Evolutionary conservation across 2,113 vertebrate species (phyloP), one percentile per base, ranked within the genome.

Genomic region (Oxygymnocypris stewartii): DNA sequence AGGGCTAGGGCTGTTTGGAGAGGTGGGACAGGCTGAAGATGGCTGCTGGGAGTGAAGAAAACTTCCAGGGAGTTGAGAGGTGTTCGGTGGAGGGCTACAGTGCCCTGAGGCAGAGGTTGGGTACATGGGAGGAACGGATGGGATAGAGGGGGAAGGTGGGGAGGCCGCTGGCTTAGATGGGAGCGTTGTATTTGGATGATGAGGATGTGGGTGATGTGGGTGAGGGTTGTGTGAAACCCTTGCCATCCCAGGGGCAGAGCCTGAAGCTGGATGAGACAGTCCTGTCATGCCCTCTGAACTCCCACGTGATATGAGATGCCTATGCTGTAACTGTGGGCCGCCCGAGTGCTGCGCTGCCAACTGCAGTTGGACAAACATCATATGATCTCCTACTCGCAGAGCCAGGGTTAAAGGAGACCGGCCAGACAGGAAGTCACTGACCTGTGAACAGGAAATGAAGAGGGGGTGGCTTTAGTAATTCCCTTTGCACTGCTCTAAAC

Each of bases 351-450:
- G 98, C 0, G 98, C 97, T 0, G 98, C 97, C 85, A 99, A 89
- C 93, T 99, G 98, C 35, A 99, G 97, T 93, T 99, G 98, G 84
- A 99, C 98, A 84, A 99, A 99, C 98, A 99, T 99, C 98, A 99
- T 99, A 91, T 99, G 98, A 92, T 99, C 98, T 0, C 98, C 98
- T 4, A 99, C 98, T 0, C 98, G 96, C 87, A 99, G 94, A 0
- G 98, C 98, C 90, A 99, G 94, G 69, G 98, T 99, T 92, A 99
- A 94, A 0, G 98, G 98, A 0, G 98, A 99, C 78, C 98, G 96
- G 71, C 98, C 98, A 0, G 98, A 99, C 93, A 99, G 92, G 94
- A 99, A 99, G 93, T 99, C 98, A 63, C 97, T 99, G 95, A 99
- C 98, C 98, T 99, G 92, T 3, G 79, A 88, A 31, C 92, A 84